Base-by-base conservation (phyloP, 2,113 vertebrate species). In the Merops nubicus region DNA sequence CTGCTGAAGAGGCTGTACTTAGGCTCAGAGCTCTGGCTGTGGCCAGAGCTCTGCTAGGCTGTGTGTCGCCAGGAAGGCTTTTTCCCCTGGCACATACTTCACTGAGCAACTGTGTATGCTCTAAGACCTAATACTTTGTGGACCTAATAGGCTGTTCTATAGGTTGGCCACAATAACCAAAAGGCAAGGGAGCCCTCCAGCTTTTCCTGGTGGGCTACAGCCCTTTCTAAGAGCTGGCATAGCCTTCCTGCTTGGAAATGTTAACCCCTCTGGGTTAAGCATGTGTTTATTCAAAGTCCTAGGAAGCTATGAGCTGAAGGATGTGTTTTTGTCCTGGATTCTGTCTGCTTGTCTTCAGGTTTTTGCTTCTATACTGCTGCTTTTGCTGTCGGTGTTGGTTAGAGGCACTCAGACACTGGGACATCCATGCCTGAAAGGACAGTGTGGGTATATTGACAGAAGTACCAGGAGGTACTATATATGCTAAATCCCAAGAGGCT, bases 391-490 rank as follows among this genome's bases (percentile, higher is more conserved):
- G 50, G 54, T 81, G 57, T 34, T 93, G 77, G 31, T 91, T 89
- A 65, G 89, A 92, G 57, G 43, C 36, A 12, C 29, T 47, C 60
- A 79, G 85, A 22, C 53, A 26, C 70, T 82, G 95, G 80, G 78
- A 70, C 89, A 85, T 79, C 93, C 59, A 0, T 74, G 70, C 84
- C 54, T 34, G 34, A 81, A 81, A 83, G 74, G 42, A 89, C 36
- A 42, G 40, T 34, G 93, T 95, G 92, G 92, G 92, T 68, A 84
- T 95, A 42, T 33, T 85, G 91, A 75, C 74, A 91, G 84, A 93
- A 78, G 42, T 29, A 84, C 47, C 62, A 38, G 83, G 79, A 91
- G 91, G 53, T 43, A 60, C 72, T 65, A 21, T 47, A 23, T 34
- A 15, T 68, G 50, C 77, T 65, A 19, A 85, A 68, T 64, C 68